Evolutionary conservation across 2,797 vertebrate genomes (phyloP).

Genomic region (Anas bahamensis): DNA sequence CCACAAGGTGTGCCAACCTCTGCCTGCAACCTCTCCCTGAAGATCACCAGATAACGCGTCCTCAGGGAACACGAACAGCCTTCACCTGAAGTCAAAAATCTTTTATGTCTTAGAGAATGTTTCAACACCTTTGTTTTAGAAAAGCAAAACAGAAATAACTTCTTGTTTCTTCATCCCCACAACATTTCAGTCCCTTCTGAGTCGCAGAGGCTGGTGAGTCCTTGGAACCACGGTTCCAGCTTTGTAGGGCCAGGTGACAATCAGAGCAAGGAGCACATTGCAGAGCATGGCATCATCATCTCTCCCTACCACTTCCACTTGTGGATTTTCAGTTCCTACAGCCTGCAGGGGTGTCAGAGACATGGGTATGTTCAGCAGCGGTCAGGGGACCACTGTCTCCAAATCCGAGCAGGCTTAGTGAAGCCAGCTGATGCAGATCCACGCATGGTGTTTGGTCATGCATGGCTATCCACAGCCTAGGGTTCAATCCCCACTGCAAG

Average conservation of each 20-base stretch:
- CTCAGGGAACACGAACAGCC: neutral
- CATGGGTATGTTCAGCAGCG: accelerated
- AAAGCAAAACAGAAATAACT: neutral
- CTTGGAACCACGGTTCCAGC: neutral
- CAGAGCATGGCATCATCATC: no score
- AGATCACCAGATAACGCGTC: neutral
- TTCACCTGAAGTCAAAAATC: neutral
- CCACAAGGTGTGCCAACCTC: neutral
- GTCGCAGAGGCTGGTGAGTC: neutral
- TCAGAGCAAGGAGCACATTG: accelerated
- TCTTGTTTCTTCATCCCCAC: neutral
- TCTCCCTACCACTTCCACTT: neutral
- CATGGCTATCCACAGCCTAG: neutral
- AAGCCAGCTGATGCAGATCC: neutral
- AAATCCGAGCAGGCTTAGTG: neutral
- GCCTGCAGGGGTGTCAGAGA: neutral
- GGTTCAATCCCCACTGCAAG: neutral
- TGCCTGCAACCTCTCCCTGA: neutral
- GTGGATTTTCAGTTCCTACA: neutral
- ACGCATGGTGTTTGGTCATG: neutral
- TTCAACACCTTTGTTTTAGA: neutral
- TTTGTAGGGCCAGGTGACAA: neutral
- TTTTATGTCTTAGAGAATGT: neutral
- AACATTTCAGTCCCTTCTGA: neutral
- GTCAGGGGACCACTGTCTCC: neutral